Base-by-base conservation (phyloP, 2,888 invertebrate genomes). In the Mythimna loreyi region DNA sequence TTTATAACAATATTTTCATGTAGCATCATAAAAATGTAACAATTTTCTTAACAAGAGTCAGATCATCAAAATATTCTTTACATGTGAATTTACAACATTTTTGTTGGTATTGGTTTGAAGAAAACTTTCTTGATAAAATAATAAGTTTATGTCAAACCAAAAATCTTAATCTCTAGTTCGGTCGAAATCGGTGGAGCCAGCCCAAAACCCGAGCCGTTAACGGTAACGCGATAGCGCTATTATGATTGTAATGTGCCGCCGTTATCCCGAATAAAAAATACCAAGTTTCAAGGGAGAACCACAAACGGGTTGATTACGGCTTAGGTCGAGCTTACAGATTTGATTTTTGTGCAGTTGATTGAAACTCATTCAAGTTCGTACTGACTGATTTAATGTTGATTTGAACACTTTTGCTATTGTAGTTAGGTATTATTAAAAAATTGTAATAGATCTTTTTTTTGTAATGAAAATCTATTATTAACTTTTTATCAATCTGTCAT, bases 211-310 rank as follows among this genome's bases (percentile, higher is more conserved):
- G 78, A 78, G 69, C 95, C 95, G 94, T 95, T 95, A 96, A 95
- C 94, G 94, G 96, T 94, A 93, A 93, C 92, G 86, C 90, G 92
- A 94, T 92, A 93, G 87, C 87, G 89, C 92, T 89, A 95, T 96
- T 95, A 90, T 96, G 92, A 95, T 95, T 95, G 89, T 94, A 95
- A 95, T 95, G 90, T 81, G 92, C 92, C 89, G 93, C 93, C 92
- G 93, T 92, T 94, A 92, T 90, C 87, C 90, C 83, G 79, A 71
- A 43, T 76, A 83, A 89, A 90, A 93, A 92, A 89, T 80, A 84
- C 83, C 82, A 83, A 82, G 86, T 86, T 89, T 86, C 84, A 83
- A 90, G 90, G 88, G 92, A 90, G 84, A 87, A 85, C 78, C 82
- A 76, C 16, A 88, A 91, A 91, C 86, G 87, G 86, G 89, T 87